phyloP scores from a whole-genome alignment of 2,888 invertebrate genomes.

The Baronia brevicornis region DNA sequence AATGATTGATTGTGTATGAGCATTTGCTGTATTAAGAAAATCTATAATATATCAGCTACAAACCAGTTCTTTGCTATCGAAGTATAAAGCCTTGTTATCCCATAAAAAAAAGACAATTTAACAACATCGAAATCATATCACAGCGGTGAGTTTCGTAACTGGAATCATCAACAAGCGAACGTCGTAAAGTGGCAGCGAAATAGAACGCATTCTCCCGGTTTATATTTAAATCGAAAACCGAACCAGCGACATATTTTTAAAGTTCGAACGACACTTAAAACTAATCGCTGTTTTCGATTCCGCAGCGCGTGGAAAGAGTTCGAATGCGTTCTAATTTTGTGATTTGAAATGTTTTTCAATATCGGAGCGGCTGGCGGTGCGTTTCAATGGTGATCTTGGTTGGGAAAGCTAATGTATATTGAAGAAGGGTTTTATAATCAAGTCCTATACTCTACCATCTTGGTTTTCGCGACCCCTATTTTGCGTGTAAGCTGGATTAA shows the following conservation, averaged over 20 bases:
- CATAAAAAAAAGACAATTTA: slow-evolving; percentile 11
- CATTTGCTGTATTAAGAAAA: too few relatives aligned
- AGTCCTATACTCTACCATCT: slow-evolving; percentile 8
- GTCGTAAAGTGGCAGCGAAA: slow-evolving; percentile 68
- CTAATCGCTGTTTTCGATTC: slow-evolving; percentile 75
- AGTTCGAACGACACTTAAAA: slow-evolving; percentile 72
- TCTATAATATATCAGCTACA: too few relatives aligned
- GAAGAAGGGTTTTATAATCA: slow-evolving; percentile 12
- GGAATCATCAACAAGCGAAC: slow-evolving; percentile 64
- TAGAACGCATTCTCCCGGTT: slow-evolving; percentile 65
- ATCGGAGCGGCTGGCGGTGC: slow-evolving; percentile 58
- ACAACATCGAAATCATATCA: slow-evolving; percentile 46
- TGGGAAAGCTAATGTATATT: slow-evolving; percentile 44
- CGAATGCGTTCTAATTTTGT: slow-evolving; percentile 62
- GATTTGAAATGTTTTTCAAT: slow-evolving; percentile 61
- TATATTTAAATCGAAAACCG: slow-evolving; percentile 66
- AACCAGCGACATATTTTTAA: slow-evolving; percentile 73
- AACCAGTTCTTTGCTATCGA: not conserved
- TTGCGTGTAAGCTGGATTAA: too few relatives aligned
- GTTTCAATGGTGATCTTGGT: slow-evolving; percentile 45
- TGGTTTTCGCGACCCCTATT: too few relatives aligned
- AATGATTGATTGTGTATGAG: too few relatives aligned
- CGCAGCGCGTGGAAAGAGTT: slow-evolving; percentile 66
- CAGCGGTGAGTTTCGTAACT: slow-evolving; percentile 51
- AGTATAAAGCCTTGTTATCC: not conserved